Evolutionary conservation across 2,113 vertebrate species (phyloP).

Genomic region (Cyanoderma ruficeps): DNA sequence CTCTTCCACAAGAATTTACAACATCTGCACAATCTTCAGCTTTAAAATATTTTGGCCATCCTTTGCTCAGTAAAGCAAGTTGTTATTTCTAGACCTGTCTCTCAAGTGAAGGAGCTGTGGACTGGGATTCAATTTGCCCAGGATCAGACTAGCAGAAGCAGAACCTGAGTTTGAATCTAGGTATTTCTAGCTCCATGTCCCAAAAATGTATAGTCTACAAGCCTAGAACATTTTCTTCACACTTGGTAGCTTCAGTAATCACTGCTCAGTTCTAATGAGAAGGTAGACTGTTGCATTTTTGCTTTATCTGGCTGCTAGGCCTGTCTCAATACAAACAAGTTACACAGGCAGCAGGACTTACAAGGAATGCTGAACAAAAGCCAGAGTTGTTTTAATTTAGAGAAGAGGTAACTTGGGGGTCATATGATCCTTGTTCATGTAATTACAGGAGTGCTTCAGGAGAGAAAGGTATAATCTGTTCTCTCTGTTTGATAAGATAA

Average conservation of each 20-base stretch:
- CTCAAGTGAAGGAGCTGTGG: background rate
- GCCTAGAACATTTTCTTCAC: background rate
- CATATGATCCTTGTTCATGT: background rate
- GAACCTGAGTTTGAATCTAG: background rate
- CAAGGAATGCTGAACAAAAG: background rate
- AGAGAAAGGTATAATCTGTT: constrained; percentile 10
- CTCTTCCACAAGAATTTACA: background rate
- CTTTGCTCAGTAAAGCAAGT: background rate
- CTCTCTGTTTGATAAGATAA: background rate
- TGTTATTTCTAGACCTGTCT: background rate
- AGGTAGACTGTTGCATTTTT: background rate
- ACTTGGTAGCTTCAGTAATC: background rate
- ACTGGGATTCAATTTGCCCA: background rate
- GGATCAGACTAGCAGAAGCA: background rate
- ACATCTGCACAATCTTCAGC: background rate
- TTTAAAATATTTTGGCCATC: background rate
- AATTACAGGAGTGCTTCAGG: constrained; percentile 16
- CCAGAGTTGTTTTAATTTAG: background rate
- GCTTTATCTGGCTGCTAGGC: background rate
- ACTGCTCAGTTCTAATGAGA: background rate
- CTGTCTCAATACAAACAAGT: background rate
- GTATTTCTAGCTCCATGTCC: background rate
- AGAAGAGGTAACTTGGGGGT: background rate
- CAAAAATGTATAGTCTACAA: background rate
- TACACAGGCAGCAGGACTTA: background rate